A percentile compares a stretch with the other conserved stretches of the same genome.
phyloP scores from a whole-genome alignment of 1,140 invertebrate species.

The Zaprionus lachaisei region DNA sequence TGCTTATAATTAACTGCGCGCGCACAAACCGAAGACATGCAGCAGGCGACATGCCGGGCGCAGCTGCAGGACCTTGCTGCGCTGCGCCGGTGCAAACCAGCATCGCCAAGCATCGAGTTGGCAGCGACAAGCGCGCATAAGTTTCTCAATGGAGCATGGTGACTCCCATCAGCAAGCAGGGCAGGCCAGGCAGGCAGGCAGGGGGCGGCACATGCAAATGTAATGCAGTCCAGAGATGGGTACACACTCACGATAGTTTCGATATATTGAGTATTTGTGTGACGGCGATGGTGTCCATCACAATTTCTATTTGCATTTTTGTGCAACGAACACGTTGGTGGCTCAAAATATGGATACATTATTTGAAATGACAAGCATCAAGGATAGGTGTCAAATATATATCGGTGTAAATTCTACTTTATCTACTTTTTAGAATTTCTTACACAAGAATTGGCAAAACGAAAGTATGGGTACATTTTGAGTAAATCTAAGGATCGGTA shows the following conservation, averaged over 20 bases:
- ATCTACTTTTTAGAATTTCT: too few species aligned
- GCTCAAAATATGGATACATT: too few species aligned
- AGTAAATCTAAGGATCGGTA: too few species aligned
- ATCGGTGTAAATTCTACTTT: too few species aligned
- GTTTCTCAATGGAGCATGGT: constrained; percentile 67
- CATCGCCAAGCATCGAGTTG: constrained; percentile 37
- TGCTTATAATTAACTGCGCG: constrained; percentile 82
- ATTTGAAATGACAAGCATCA: too few species aligned
- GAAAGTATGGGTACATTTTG: too few species aligned
- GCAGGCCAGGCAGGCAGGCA: background rate
- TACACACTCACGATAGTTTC: background rate
- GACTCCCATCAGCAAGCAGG: constrained; percentile 17
- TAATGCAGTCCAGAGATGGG: background rate
- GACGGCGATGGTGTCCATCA: too few species aligned
- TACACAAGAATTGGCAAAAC: too few species aligned
- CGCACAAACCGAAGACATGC: constrained; percentile 70
- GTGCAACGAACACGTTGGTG: too few species aligned
- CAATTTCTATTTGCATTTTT: too few species aligned
- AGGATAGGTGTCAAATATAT: too few species aligned
- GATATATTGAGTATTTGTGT: background rate
- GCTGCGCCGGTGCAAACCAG: constrained; percentile 33
- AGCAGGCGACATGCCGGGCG: constrained; percentile 77
- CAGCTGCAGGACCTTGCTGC: constrained; percentile 60
- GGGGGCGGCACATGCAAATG: background rate
- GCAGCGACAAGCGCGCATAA: constrained; percentile 39